Evolutionary conservation across 1,140 invertebrate genomes (phyloP).

Genomic region (Trichogramma pretiosum): DNA sequence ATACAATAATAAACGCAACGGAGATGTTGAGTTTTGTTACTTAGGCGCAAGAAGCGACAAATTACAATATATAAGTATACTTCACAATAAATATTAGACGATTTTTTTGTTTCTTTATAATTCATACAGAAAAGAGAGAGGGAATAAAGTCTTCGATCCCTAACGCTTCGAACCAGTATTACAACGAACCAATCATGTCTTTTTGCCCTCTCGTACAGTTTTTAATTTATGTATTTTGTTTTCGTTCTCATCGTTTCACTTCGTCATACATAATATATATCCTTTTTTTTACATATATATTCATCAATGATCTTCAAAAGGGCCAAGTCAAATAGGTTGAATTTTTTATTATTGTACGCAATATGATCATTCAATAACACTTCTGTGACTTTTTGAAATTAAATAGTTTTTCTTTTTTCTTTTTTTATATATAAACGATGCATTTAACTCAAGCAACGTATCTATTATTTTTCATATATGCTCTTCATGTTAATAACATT

Average conservation of each 20-base stretch:
- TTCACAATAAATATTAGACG: constrained; percentile 15
- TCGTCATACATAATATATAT: too few species aligned
- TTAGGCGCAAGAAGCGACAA: constrained; percentile 6
- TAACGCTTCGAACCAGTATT: constrained; percentile 18
- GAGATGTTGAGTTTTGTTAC: too few species aligned
- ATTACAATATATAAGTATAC: constrained; percentile 5
- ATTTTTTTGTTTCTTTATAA: too few species aligned
- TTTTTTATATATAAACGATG: too few species aligned
- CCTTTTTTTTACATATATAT: too few species aligned
- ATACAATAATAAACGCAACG: too few species aligned
- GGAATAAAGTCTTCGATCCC: constrained; percentile 17
- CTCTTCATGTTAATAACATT: not conserved
- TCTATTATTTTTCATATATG: too few species aligned
- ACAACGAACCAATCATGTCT: constrained; percentile 15
- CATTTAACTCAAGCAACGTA: constrained; percentile 12
- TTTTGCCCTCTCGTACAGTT: not conserved
- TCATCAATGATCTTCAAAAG: constrained; percentile 24
- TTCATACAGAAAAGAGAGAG: constrained; percentile 18
- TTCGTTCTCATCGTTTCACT: too few species aligned
- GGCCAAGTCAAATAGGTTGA: constrained; percentile 42
- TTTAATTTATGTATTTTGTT: constrained; percentile 3
- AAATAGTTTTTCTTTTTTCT: too few species aligned
- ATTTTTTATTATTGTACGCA: too few species aligned
- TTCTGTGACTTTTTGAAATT: too few species aligned
- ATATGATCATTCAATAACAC: too few species aligned